Evolutionary conservation across 2,113 vertebrate species (phyloP).

Genomic region (Pluvialis apricaria): DNA sequence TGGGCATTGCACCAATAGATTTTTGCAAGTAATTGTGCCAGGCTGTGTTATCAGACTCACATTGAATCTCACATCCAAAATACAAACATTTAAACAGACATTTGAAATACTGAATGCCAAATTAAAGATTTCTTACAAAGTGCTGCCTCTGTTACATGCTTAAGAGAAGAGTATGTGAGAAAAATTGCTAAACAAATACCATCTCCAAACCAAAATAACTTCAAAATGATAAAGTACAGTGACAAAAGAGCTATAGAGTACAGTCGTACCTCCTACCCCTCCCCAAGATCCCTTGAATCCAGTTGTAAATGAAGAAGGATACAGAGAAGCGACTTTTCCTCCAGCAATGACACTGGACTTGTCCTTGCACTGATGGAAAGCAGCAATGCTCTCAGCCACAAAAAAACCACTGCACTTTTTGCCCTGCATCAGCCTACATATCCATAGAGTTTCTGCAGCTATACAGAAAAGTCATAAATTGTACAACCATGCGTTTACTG

Average conservation of each 20-base stretch:
- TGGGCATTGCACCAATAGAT: background rate
- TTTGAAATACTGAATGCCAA: conserved; percentile 11
- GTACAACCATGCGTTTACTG: background rate
- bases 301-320: background rate
- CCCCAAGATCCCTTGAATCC: background rate
- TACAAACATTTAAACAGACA: conserved; percentile 12
- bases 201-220: background rate
- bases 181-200: background rate
- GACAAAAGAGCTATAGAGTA: background rate
- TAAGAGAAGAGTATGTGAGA: background rate
- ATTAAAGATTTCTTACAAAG: conserved; percentile 39
- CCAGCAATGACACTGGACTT: background rate
- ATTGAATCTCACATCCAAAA: background rate
- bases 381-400: background rate
- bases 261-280: background rate
- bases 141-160: background rate
- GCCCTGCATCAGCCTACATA: too few species aligned
- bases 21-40: conserved; percentile 5
- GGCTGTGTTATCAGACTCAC: background rate
- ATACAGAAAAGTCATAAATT: background rate
- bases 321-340: background rate
- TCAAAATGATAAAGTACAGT: background rate
- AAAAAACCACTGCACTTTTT: background rate
- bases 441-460: background rate
- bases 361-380: background rate